These are phyloP conservation scores for Leucophora obtusa DNA, from an alignment of 2,888 invertebrate genomes.

Conservation along the genomic window DNA sequence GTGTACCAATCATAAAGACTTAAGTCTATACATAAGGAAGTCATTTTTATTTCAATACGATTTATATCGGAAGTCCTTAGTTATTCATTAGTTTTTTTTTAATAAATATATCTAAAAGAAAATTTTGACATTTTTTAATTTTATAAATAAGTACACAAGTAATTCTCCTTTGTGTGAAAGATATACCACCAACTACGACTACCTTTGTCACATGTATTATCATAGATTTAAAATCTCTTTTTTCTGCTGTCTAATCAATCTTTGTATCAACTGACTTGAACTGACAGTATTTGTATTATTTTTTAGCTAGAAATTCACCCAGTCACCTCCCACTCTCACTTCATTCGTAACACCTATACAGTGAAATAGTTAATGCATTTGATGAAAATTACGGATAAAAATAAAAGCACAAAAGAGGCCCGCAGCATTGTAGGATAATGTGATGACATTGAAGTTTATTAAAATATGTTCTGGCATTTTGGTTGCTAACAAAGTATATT, in stretches of 20 bases:
- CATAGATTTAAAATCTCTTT: not conserved
- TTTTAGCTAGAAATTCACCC: not conserved
- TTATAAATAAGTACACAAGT: too few relatives aligned
- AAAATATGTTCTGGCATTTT: not conserved
- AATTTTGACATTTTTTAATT: too few relatives aligned
- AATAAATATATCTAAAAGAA: slow-evolving; percentile 5
- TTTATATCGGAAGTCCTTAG: not conserved
- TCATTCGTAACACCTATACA: not conserved
- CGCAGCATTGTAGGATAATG: not conserved
- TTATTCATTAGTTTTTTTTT: not conserved
- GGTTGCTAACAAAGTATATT: not conserved
- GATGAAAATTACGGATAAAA: not conserved
- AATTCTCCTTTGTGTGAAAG: not conserved
- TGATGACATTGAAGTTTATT: not conserved
- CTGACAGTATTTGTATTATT: not conserved
- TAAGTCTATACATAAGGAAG: not conserved
- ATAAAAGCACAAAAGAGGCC: not conserved
- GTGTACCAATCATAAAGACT: too few relatives aligned
- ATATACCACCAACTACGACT: not conserved
- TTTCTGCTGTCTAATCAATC: not conserved
- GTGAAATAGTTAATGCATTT: not conserved
- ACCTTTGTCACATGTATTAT: not conserved
- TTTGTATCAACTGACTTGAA: not conserved
- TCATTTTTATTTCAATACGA: not conserved
- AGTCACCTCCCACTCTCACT: not conserved